Percentiles rank a stretch among this genome's conserved stretches.
Evolutionary conservation across 2,888 invertebrate species (phyloP).

Genomic region (Diaperis boleti): DNA sequence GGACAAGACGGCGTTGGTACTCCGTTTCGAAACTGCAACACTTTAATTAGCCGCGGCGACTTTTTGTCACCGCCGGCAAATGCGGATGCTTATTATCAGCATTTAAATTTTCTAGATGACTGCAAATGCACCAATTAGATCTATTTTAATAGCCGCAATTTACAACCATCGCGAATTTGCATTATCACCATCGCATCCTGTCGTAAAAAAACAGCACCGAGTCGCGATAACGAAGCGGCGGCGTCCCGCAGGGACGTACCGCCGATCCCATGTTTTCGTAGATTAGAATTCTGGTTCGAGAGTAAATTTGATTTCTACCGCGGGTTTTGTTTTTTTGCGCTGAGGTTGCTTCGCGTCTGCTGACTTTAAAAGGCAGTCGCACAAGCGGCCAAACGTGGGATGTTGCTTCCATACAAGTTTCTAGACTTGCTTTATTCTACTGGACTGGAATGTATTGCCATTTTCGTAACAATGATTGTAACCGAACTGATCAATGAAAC

Average conservation of each 20-base stretch:
- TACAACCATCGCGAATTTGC: conserved; percentile 18
- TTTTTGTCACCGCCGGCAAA: neutral
- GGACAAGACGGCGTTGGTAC: too few species aligned
- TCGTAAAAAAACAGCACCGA: conserved; percentile 9
- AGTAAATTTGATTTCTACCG: conserved; percentile 28
- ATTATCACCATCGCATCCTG: conserved; percentile 24
- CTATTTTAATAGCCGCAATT: conserved; percentile 18
- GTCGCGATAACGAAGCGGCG: neutral
- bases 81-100: conserved; percentile 9
- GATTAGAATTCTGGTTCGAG: conserved; percentile 28
- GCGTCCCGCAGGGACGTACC: neutral
- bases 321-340: conserved; percentile 42
- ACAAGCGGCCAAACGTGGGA: conserved; percentile 51
- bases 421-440: conserved; percentile 49
- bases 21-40: too few species aligned
- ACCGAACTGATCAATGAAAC: conserved; percentile 53
- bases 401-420: conserved; percentile 49
- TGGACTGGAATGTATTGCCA: conserved; percentile 42
- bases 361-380: conserved; percentile 51
- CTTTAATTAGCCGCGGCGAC: neutral
- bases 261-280: neutral
- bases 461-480: conserved; percentile 41
- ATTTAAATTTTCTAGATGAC: conserved; percentile 19
- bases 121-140: conserved; percentile 17
- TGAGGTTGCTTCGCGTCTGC: conserved; percentile 44